phyloP scores from a whole-genome alignment of 2,113 vertebrate species.

The Antidorcas marsupialis region DNA sequence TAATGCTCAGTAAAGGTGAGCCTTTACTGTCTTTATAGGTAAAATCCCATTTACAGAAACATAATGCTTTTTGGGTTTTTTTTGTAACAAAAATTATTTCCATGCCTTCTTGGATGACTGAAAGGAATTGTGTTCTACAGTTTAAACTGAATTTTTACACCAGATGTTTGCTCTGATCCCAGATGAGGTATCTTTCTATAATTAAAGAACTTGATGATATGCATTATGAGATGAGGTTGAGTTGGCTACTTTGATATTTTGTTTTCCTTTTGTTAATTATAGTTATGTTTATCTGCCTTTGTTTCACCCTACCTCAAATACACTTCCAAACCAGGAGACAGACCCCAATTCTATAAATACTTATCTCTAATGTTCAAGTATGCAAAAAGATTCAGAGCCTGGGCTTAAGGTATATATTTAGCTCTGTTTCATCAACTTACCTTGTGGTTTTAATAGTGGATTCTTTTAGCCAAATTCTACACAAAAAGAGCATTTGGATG shows the following conservation, averaged over 20 bases:
- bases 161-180: background rate
- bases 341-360: background rate
- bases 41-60: slow-evolving; percentile 34
- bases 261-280: background rate
- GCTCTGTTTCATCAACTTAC: slow-evolving; percentile 13
- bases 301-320: slow-evolving; percentile 41
- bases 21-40: background rate
- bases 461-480: slow-evolving; percentile 27
- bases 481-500: slow-evolving; percentile 23
- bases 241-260: background rate
- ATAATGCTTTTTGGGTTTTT: background rate
- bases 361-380: slow-evolving; percentile 1
- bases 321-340: background rate
- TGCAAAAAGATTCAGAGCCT: slow-evolving; percentile 27
- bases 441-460: background rate
- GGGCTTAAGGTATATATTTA: background rate
- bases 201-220: background rate
- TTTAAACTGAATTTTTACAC: background rate
- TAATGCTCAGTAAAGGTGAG: background rate
- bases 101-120: background rate
- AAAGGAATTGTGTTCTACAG: background rate
- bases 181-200: background rate
- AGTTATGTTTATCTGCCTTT: background rate
- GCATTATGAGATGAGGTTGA: background rate
- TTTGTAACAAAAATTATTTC: slow-evolving; percentile 21